Percentiles rank a stretch among this genome's conserved stretches.
Conservation (phyloP, 2,113 vertebrate species). For the Eira barbara region DNA sequence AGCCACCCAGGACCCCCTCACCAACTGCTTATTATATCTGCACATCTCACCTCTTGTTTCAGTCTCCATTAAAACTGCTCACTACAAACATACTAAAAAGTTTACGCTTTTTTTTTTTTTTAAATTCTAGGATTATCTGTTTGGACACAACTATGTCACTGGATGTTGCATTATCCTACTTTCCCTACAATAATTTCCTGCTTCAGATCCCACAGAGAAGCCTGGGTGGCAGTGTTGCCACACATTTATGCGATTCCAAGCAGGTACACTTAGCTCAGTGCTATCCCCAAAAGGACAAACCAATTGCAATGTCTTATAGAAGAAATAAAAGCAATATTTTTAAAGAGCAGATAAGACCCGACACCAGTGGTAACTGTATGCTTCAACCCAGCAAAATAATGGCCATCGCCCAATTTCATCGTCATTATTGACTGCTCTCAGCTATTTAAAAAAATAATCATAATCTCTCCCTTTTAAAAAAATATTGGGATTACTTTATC, state of each 20-base stretch:
- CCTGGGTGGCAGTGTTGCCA: constrained; percentile 56
- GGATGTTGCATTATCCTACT: constrained; percentile 62
- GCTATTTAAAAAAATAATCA: constrained; percentile 59
- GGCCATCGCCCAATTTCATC: constrained; percentile 35
- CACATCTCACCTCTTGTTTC: background rate
- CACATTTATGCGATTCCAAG: constrained; percentile 71
- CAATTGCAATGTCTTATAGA: constrained; percentile 71
- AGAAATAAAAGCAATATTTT: constrained; percentile 75
- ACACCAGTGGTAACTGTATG: constrained; percentile 63
- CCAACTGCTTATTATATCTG: background rate
- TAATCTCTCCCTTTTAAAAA: background rate
- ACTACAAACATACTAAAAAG: constrained; percentile 68
- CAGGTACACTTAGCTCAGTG: constrained; percentile 74
- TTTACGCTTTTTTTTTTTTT: constrained; percentile 67
- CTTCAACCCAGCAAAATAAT: constrained; percentile 35
- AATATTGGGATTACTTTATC: background rate
- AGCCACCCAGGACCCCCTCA: background rate
- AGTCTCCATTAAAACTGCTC: constrained; percentile 31
- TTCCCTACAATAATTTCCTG: constrained; percentile 76
- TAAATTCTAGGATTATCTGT: constrained; percentile 70
- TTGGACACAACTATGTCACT: constrained; percentile 58
- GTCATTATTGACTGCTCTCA: constrained; percentile 51
- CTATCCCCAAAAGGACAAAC: constrained; percentile 65
- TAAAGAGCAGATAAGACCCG: constrained; percentile 68
- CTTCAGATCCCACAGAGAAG: constrained; percentile 72